A percentile compares a stretch with the other conserved stretches of the same genome.
These are phyloP conservation scores for Helarctos malayanus DNA, from an alignment of 2,797 vertebrate genomes.

Conservation along the genomic window DNA sequence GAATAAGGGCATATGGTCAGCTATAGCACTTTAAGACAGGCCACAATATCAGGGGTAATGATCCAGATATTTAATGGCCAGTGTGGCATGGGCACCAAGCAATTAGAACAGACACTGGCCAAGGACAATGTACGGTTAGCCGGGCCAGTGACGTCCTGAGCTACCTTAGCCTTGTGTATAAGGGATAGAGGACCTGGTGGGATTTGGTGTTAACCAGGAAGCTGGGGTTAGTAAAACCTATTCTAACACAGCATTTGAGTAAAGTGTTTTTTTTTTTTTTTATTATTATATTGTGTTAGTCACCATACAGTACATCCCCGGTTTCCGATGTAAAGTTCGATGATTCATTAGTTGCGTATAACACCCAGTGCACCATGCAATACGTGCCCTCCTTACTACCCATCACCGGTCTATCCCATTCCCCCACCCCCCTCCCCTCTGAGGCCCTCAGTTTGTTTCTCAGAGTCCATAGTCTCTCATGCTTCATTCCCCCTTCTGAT, in stretches of 20 bases:
- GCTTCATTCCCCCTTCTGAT: too few relatives aligned
- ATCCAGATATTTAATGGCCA: neutral
- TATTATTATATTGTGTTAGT: too few relatives aligned
- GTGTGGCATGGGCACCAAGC: neutral
- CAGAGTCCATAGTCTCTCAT: too few relatives aligned
- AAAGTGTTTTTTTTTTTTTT: neutral
- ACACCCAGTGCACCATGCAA: too few relatives aligned
- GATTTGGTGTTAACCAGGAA: neutral
- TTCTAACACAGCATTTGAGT: neutral
- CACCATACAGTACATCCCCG: too few relatives aligned
- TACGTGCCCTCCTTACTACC: too few relatives aligned
- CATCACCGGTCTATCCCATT: too few relatives aligned
- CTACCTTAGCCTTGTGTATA: neutral
- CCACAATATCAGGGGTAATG: neutral
- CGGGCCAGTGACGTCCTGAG: neutral
- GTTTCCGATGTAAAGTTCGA: too few relatives aligned
- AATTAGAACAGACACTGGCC: neutral
- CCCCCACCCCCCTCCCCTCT: too few relatives aligned
- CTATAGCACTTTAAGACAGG: neutral
- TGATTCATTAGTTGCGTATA: too few relatives aligned
- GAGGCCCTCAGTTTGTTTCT: too few relatives aligned
- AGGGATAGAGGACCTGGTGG: neutral
- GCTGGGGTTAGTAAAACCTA: neutral
- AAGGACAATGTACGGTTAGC: neutral
- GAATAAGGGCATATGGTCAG: neutral